phyloP scores from a whole-genome alignment of 2,113 vertebrate species.

The Tinamus guttatus region DNA sequence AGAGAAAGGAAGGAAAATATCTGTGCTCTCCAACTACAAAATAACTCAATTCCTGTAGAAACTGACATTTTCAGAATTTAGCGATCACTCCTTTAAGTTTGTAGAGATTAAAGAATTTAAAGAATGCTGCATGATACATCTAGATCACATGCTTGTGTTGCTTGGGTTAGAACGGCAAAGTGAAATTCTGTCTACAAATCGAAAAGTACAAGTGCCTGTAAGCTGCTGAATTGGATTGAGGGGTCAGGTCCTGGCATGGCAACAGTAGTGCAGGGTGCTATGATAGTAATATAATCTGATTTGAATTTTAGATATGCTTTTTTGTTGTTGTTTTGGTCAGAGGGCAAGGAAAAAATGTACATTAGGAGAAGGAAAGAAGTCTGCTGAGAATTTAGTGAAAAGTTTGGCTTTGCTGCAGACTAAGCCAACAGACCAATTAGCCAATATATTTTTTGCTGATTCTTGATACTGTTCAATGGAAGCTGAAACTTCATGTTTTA shows the following conservation, averaged over 20 bases:
- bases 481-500: slow-evolving; percentile 13
- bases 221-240: background rate
- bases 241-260: background rate
- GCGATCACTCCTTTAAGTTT: background rate
- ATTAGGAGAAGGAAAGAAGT: background rate
- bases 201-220: background rate
- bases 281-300: background rate
- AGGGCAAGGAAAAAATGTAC: background rate
- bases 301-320: background rate
- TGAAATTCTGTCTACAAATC: background rate
- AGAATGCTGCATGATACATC: background rate
- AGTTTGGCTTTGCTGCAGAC: background rate
- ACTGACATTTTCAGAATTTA: background rate
- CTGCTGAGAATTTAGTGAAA: background rate
- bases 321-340: background rate
- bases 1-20: background rate
- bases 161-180: background rate
- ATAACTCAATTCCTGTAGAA: background rate
- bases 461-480: background rate
- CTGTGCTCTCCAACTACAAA: background rate
- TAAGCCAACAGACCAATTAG: no score
- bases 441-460: background rate
- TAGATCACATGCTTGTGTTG: background rate
- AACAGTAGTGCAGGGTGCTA: background rate
- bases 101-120: background rate